phyloP scores from a whole-genome alignment of 2,888 invertebrate species.

The Melitaea athalia region DNA sequence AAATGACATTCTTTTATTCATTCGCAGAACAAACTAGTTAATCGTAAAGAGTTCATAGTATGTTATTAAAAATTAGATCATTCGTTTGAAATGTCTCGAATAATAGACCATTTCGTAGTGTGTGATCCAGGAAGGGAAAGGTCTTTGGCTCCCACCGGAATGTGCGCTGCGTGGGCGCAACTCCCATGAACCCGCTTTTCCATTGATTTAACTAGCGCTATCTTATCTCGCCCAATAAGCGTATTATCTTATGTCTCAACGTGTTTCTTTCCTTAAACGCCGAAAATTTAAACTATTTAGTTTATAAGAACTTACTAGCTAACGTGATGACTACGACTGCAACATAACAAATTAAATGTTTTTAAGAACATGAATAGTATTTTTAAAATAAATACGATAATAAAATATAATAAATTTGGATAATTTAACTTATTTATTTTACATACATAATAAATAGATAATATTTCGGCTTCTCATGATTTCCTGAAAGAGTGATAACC shows the following conservation, averaged over 20 bases:
- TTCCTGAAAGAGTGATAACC: too few species aligned
- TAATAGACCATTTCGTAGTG: constrained; percentile 48
- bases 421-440: too few species aligned
- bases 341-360: background rate
- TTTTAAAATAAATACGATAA: too few species aligned
- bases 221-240: constrained; percentile 74
- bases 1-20: background rate
- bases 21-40: background rate
- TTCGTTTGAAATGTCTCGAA: constrained; percentile 44
- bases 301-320: background rate
- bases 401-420: too few species aligned
- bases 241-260: constrained; percentile 66
- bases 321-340: background rate
- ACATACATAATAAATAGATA: too few species aligned
- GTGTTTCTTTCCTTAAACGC: constrained; percentile 30
- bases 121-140: constrained; percentile 75
- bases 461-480: too few species aligned
- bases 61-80: constrained; percentile 32
- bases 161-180: constrained; percentile 67
- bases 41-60: background rate
- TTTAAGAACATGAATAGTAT: too few species aligned
- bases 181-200: constrained; percentile 73
- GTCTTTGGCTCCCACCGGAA: constrained; percentile 80
- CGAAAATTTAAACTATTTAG: constrained; percentile 6
- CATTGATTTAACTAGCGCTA: constrained; percentile 79